These are phyloP conservation scores for Zaprionus ornatus DNA, from an alignment of 1,140 invertebrate species.

Conservation along the genomic window DNA sequence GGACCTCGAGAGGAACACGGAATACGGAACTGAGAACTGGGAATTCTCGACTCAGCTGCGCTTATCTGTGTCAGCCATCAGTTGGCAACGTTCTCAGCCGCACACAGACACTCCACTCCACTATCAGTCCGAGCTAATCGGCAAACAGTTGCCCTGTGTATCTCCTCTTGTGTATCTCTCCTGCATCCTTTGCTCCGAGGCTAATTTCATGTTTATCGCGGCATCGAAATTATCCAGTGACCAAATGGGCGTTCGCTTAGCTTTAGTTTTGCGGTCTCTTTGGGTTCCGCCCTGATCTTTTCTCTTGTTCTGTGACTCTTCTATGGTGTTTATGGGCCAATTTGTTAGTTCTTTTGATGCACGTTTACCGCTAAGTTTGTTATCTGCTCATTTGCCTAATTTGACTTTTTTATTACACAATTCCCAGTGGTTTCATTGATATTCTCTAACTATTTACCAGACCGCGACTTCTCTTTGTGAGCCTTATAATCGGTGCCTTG, in stretches of 20 bases:
- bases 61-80: slow-evolving; percentile 72
- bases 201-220: slow-evolving; percentile 60
- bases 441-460: slow-evolving; percentile 40
- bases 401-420: slow-evolving; percentile 54
- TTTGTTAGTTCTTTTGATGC: slow-evolving; percentile 61
- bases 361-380: slow-evolving; percentile 36
- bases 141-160: slow-evolving; percentile 34
- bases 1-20: slow-evolving; percentile 9
- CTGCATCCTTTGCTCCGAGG: slow-evolving; percentile 13
- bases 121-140: slow-evolving; percentile 50
- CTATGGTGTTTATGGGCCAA: slow-evolving; percentile 48
- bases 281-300: not conserved
- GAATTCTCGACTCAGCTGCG: slow-evolving; percentile 52
- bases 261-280: slow-evolving; percentile 57
- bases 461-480: slow-evolving; percentile 23
- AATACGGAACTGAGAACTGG: not conserved
- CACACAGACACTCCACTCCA: slow-evolving; percentile 18
- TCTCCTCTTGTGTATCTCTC: not conserved
- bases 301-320: slow-evolving; percentile 24
- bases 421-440: slow-evolving; percentile 42
- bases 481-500: slow-evolving; percentile 18
- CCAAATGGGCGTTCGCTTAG: slow-evolving; percentile 66
- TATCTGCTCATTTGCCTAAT: slow-evolving; percentile 53
- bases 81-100: slow-evolving; percentile 58
- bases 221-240: slow-evolving; percentile 67